Evolutionary conservation across 1,140 invertebrate species (phyloP), one percentile per base, ranked within the genome.

Genomic region (Calosoma granatense): DNA sequence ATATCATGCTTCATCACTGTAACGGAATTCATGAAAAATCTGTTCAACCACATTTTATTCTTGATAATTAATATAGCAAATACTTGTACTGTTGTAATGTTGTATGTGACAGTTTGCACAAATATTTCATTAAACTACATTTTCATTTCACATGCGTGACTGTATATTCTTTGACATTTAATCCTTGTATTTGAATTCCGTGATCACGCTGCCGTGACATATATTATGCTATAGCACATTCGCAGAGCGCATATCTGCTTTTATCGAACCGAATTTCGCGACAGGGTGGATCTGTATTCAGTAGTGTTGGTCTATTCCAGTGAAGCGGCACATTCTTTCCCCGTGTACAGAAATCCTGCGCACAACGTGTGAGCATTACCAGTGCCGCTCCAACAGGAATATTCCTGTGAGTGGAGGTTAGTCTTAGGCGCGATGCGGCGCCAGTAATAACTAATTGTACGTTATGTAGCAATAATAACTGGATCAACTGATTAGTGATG

Each of bases 181-280:
- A 30, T 6, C 6, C 14, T 30, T 14, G 26, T 30, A 14, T 30
- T 30, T 30, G 26, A 30, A 30, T 30, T 30, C 14, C 26, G 26
- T 30, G 26, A 6, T 30, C 14, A 14, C 26, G 6, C 26, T 30
- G 14, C 26, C 26, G 26, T 6, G 6, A 4, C 14, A 30, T 30
- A 30, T 6, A 30, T n/a, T n/a, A 30, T 4, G 26, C 4, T 30
- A 4, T 30, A 4, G 26, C 26, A 30, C 14, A 14, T 14, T 19
- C 21, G 17, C 20, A 54, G 4, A 17, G 53, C 53, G 53, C 53
- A 54, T 54, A 22, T 54, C 22, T 54, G 22, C 17, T 54, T 54
- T 54, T 22, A 54, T 54, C 53, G 53, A 54, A 22, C 53, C 22
- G 53, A 30, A 55, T n/a, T 30, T 20, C n/a, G n/a, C n/a, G n/a